These are phyloP conservation scores for Macroteleia sp. DNA, from an alignment of 2,888 invertebrate genomes.

Conservation along the genomic window DNA sequence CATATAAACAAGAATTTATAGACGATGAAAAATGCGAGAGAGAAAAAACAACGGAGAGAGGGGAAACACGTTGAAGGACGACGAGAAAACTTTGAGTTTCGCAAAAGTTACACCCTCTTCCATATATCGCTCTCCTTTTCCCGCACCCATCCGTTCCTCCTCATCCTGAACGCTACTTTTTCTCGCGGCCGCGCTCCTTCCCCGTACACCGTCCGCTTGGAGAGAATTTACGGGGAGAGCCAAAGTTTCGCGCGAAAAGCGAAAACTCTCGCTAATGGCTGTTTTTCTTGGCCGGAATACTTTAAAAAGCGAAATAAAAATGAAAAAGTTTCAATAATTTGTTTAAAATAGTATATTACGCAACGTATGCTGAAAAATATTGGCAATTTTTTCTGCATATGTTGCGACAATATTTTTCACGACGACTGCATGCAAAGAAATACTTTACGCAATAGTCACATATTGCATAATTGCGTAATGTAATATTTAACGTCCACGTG, in stretches of 20 bases:
- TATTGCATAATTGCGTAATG: too few relatives aligned
- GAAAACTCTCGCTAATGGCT: conserved; percentile 84
- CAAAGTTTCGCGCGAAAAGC: conserved; percentile 83
- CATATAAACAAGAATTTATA: conserved; percentile 84
- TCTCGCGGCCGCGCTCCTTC: conserved; percentile 52
- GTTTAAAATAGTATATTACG: too few relatives aligned
- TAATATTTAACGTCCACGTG: too few relatives aligned
- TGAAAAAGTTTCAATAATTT: conserved; percentile 75
- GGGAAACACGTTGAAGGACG: conserved; percentile 38
- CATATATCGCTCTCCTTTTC: conserved; percentile 58
- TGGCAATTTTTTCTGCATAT: too few relatives aligned
- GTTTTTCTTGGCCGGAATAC: conserved; percentile 83
- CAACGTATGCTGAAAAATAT: too few relatives aligned
- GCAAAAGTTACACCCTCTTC: conserved; percentile 73
- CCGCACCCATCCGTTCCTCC: conserved; percentile 37
- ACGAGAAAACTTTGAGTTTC: conserved; percentile 69
- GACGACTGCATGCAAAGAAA: too few relatives aligned
- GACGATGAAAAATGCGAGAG: conserved; percentile 82
- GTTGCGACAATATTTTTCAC: too few relatives aligned
- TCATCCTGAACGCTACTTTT: conserved; percentile 34
- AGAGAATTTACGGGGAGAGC: conserved; percentile 74
- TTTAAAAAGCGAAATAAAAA: conserved; percentile 82
- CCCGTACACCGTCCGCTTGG: conserved; percentile 10
- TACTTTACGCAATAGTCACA: too few relatives aligned
- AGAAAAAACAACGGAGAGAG: conserved; percentile 49